Evolutionary conservation across 37 sponge, comb jelly and placozoan genomes (phyloP).

Genomic region (Theonella swinhoei): DNA sequence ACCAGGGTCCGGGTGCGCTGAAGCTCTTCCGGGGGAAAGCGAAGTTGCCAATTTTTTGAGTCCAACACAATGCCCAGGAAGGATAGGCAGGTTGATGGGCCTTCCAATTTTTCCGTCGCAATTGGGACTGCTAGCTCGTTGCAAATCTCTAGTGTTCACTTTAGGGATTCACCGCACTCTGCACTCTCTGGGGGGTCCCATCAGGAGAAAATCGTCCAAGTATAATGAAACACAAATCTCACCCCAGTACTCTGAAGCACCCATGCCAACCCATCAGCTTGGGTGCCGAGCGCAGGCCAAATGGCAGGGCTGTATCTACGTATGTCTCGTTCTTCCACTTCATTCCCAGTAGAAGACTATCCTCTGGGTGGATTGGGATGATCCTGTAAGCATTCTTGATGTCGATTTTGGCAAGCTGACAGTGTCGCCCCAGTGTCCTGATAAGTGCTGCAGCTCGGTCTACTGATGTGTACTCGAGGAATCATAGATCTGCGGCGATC

Average conservation of each 20-base stretch:
- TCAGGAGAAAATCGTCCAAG: slow-evolving; percentile 21
- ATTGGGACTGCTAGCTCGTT: slow-evolving; percentile 3
- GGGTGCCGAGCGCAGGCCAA: slow-evolving; percentile 31
- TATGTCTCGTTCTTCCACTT: not conserved
- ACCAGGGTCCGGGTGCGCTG: not conserved
- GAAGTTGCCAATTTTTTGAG: not conserved
- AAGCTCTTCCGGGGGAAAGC: slow-evolving; percentile 14
- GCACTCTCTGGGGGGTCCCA: slow-evolving; percentile 5
- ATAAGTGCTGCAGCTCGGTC: slow-evolving; percentile 2
- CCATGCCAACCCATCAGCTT: too few relatives aligned
- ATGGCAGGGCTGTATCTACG: slow-evolving; percentile 13
- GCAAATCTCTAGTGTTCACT: not conserved
- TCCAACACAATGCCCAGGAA: slow-evolving; percentile 27
- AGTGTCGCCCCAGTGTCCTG: not conserved
- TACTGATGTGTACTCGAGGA: too few relatives aligned
- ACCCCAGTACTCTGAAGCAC: too few relatives aligned
- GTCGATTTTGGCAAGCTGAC: slow-evolving; percentile 28
- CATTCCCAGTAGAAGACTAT: slow-evolving; percentile 18
- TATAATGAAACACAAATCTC: too few relatives aligned
- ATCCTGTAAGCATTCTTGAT: slow-evolving; percentile 23
- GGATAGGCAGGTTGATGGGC: not conserved
- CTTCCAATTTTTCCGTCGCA: slow-evolving; percentile 5
- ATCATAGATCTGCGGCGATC: too few relatives aligned
- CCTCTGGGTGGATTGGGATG: slow-evolving; percentile 22
- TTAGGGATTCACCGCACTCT: not conserved